These are phyloP conservation scores for Garrulus glandarius DNA, from an alignment of 2,797 vertebrate genomes.

Conservation along the genomic window DNA sequence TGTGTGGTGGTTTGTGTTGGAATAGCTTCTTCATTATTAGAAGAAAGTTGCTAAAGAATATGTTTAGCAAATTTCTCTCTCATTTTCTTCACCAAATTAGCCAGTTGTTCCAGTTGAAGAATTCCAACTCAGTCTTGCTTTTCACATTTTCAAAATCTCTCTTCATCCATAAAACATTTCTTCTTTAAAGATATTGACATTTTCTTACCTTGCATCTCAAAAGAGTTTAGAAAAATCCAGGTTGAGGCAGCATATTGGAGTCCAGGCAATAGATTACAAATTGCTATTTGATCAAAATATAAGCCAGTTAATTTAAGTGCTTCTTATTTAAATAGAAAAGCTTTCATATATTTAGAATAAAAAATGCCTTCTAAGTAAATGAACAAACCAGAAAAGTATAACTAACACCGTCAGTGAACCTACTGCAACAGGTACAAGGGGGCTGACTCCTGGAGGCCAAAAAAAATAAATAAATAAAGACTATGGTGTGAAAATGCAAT, in stretches of 20 bases:
- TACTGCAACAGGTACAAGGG: background rate
- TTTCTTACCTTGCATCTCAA: background rate
- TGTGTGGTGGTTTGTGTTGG: background rate
- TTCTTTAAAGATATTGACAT: background rate
- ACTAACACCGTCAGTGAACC: background rate
- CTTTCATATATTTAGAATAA: background rate
- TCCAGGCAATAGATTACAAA: background rate
- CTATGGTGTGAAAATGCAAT: background rate
- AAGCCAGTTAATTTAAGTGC: background rate
- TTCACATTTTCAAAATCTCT: background rate
- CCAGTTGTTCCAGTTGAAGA: background rate
- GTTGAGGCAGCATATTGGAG: background rate
- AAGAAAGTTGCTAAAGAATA: background rate
- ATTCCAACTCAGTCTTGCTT: background rate
- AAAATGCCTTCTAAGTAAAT: background rate
- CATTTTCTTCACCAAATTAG: constrained; percentile 31
- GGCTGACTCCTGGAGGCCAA: background rate
- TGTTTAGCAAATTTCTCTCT: background rate
- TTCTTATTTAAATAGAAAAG: background rate
- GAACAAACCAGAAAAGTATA: background rate
- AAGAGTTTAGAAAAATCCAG: background rate
- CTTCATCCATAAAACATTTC: constrained; percentile 25
- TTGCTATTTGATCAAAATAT: background rate
- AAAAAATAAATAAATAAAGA: background rate
- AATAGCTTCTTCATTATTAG: background rate